A percentile compares a stretch with the other conserved stretches of the same genome.
These are phyloP conservation scores for Psammodynastes pulverulentus DNA, from an alignment of 2,113 vertebrate species.

Conservation along the genomic window DNA sequence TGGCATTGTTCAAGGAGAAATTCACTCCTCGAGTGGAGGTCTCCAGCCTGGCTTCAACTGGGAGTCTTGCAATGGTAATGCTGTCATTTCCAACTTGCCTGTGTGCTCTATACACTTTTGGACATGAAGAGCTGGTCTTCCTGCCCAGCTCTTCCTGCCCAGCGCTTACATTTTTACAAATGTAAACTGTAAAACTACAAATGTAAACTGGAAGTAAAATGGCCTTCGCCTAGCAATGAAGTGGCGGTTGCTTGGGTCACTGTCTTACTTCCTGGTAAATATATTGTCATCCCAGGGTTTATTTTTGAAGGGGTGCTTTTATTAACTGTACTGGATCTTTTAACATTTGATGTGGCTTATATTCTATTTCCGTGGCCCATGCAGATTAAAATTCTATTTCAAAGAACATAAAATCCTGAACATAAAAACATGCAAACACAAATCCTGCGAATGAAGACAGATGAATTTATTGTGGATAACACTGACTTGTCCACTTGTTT, in stretches of 20 bases:
- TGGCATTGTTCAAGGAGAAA: background rate
- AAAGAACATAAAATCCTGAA: background rate
- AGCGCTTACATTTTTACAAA: no score
- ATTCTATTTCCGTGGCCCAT: background rate
- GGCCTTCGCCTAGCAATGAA: background rate
- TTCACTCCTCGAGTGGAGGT: background rate
- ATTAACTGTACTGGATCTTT: background rate
- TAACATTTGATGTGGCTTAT: background rate
- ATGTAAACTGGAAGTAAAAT: background rate
- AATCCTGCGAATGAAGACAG: background rate
- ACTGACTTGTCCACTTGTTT: background rate
- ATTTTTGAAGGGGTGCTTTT: background rate
- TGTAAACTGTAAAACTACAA: background rate
- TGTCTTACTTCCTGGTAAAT: background rate
- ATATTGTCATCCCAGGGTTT: background rate
- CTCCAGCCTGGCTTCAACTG: background rate
- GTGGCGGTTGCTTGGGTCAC: background rate
- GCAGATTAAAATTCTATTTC: background rate
- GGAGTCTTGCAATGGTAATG: background rate
- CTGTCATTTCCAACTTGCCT: background rate
- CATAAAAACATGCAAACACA: background rate
- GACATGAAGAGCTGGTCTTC: background rate
- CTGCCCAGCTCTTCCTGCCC: background rate
- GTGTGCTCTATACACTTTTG: background rate
- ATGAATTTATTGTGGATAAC: background rate